Evolutionary conservation across 1,140 invertebrate genomes (phyloP), one percentile per base, ranked within the genome.

Genomic region (Temnothorax curvispinosus): DNA sequence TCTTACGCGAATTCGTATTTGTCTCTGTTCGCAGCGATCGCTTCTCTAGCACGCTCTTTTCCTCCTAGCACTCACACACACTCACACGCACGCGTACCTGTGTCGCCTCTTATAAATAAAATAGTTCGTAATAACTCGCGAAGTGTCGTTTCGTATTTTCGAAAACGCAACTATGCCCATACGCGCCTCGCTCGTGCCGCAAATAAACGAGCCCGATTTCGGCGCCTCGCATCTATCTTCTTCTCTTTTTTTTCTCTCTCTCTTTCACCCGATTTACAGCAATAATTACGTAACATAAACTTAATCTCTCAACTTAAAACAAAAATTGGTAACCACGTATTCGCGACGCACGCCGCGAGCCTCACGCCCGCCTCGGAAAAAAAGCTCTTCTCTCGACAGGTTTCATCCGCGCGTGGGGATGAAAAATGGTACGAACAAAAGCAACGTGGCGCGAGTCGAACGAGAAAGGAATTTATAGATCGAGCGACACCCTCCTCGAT

Each of bases 321-420:
- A 90, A 91, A 90, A 91, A 93, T 89, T 93, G 92, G 92, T 93
- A 93, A 93, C 92, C 88, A 93, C 85, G 64, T 86, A 87, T 71
- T 85, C 78, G 72, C 85, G 44, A 84, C 50, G 72, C 38, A 85
- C 82, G 64, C 65, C 82, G 87, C 87, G 60, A 84, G 84, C 78
- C 78, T 82, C 87, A 38, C 60, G 64, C 32, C 21, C 67, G 56
- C 35, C 58, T 67, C 47, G 56, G 41, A 27, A 44, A 47, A 54
- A 1, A 15, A 27, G 2, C 21, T 27, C 27, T 62, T 27, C 27
- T 62, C 80, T 50, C 35, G 38, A 71, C 15, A 56, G 35, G 2
- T 81, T 81, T 54, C 35, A 18, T 47, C 38, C 74, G n/a, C 27
- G 32, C 47, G 47, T n/a, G 13, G 9, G 44, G 21, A 64, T 41